Conservation (phyloP, 1,140 invertebrate genomes). For the Leptestheria dahalacensis region DNA sequence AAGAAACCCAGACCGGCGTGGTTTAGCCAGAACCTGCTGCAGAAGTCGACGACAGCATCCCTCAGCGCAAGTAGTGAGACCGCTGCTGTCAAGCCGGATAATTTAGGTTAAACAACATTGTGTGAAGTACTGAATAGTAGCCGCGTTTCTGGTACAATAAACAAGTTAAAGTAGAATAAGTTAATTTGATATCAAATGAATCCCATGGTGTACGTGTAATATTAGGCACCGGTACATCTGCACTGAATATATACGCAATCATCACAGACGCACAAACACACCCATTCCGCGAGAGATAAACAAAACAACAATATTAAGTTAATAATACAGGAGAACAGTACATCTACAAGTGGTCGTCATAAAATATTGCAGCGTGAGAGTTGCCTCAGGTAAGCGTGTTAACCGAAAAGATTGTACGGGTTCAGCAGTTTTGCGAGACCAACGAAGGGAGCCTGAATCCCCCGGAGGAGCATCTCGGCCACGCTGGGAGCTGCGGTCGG, state of each 20-base stretch:
- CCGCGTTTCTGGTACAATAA: neutral
- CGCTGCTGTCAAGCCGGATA: constrained; percentile 17
- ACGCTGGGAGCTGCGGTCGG: neutral
- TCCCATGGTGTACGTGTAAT: neutral
- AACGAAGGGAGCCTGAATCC: constrained; percentile 19
- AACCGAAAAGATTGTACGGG: constrained; percentile 20
- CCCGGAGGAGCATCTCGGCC: constrained; percentile 16
- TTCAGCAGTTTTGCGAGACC: constrained; percentile 20
- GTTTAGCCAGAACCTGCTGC: constrained; percentile 65
- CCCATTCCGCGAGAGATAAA: too few species aligned
- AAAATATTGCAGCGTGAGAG: constrained; percentile 11
- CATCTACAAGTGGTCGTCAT: too few species aligned
- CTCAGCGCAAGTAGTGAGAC: constrained; percentile 28
- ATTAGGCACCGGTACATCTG: too few species aligned
- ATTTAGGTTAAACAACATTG: constrained; percentile 14
- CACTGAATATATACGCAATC: too few species aligned
- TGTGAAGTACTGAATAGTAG: neutral
- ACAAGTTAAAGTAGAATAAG: too few species aligned
- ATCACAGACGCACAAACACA: too few species aligned
- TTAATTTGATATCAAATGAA: neutral
- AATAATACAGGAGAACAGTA: too few species aligned
- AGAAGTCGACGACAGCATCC: constrained; percentile 35
- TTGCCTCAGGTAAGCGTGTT: constrained; percentile 2
- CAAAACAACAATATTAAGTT: neutral
- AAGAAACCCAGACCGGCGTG: constrained; percentile 52